Base-by-base conservation (phyloP, 2,797 vertebrate species). In the Phyllotis vaccarum region DNA sequence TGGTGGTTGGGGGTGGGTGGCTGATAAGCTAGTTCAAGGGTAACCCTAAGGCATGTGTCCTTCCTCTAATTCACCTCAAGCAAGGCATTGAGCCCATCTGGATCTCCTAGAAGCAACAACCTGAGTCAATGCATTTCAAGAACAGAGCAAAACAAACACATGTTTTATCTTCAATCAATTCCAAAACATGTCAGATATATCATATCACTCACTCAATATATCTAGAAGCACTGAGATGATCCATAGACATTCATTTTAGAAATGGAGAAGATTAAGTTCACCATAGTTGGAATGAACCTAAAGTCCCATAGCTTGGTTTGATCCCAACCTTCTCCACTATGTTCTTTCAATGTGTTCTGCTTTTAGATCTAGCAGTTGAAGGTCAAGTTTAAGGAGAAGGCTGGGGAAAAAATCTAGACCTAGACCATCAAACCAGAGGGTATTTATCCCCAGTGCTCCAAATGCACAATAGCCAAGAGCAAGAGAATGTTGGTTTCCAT, bases 401-500 rank as follows among this genome's bases (percentile, higher is more conserved):
- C 78, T 86, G 31, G 19, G 13, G 37, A 58, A 72, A 58, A 72
- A 96, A 91, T 86, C 68, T 83, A 86, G 64, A 88, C 79, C 78
- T 80, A 74, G 80, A 75, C 46, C 86, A 62, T 90, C 66, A 60
- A 75, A 66, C 40, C 83, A 75, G 58, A 22, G 37, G 74, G 24
- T 43, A 3, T 68, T 96, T n/a, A 70, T 31, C 81, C 64, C 68
- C 17, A 75, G 72, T 68, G 76, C 34, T n/a, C 95, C 88, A 90
- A 58, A 56, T 31, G 56, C 66, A 54, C 91, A 68, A 43, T 49
- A 91, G 40, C 72, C 54, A 92, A 95, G 78, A 49, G 46, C 86
- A 89, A 87, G 54, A 93, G 88, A 96, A 89, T 70, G 13, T 91
- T 81, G 27, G n/a, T 96, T 97, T 93, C 82, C 79, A 85, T 90